Evolutionary conservation across 2,797 vertebrate species (phyloP), one percentile per base, ranked within the genome.

Genomic region (Molothrus ater): DNA sequence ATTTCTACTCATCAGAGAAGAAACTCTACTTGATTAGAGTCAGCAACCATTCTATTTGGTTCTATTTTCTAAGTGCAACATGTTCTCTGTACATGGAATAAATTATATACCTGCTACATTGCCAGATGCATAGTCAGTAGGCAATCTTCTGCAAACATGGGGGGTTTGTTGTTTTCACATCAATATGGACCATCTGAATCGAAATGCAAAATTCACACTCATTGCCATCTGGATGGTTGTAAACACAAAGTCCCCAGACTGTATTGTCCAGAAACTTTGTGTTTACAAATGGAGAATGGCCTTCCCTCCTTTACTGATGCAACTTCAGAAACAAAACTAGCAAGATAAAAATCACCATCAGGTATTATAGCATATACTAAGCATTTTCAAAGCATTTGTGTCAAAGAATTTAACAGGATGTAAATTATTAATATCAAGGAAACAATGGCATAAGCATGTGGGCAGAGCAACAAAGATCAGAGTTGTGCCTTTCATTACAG

Each of bases 151-250:
- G 70, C 71, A 78, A 90, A 51, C 21, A 12, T 16, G 43, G 12
- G 4, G 20, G 3, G 0, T 5, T 51, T 70, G 12, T 64, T 88
- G 66, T 78, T 83, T 88, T 89, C 61, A 81, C 34, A 79, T 84
- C 63, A 75, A 22, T 68, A 86, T 86, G 50, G 92, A 88, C 80
- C 38, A 69, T 21, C 47, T 84, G 63, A 63, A 72, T 79, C 88
- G 89, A 93, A 94, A 94, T 80, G 78, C 63, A 94, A 63, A 93
- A 92, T 81, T 93, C 80, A 66, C 16, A n/a, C 59, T 92, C 47
- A 13, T 25, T 81, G 80, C 78, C 88, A 92, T 81, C 92, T 95
- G 95, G 84, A 93, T 91, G 40, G 9, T 10, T 79, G 32, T 43
- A 68, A 85, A 61, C 17, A 73, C 24, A 16, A 73, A 68, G 18